phyloP scores from a whole-genome alignment of 1,140 invertebrate genomes.

The Macrocentrus cingulum region DNA sequence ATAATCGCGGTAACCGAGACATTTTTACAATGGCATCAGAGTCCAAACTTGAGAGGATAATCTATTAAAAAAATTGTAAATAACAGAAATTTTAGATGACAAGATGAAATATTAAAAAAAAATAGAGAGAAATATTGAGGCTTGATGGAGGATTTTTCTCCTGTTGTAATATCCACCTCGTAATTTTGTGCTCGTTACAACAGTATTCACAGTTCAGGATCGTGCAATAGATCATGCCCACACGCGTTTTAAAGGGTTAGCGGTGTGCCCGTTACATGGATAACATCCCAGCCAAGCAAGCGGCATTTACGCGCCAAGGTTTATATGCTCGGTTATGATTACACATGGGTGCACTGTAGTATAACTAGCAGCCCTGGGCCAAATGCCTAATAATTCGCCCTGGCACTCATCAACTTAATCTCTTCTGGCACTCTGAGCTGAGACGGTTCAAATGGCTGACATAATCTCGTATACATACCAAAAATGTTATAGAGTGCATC shows the following conservation, averaged over 20 bases:
- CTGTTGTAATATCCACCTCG: conserved; percentile 20
- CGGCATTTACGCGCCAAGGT: too few species aligned
- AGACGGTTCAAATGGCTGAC: background rate
- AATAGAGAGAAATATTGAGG: background rate
- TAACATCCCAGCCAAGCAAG: too few species aligned
- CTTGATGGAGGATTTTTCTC: conserved; percentile 1
- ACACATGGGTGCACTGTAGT: background rate
- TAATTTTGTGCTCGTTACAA: conserved; percentile 24
- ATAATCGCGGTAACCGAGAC: conserved; percentile 1
- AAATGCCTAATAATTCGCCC: conserved; percentile 28
- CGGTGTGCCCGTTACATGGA: conserved; percentile 10
- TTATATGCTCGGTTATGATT: too few species aligned
- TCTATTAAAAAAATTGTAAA: background rate
- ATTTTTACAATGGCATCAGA: conserved; percentile 8
- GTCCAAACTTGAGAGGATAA: background rate
- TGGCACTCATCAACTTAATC: conserved; percentile 28
- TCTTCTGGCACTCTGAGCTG: conserved; percentile 17
- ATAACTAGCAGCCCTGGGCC: conserved; percentile 12
- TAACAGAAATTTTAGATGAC: background rate
- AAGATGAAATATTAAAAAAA: conserved; percentile 5
- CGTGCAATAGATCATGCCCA: conserved; percentile 23
- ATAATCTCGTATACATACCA: conserved; percentile 4
- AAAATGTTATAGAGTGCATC: background rate
- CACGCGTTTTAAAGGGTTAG: conserved; percentile 18
- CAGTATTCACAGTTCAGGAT: conserved; percentile 21